Conservation (phyloP, 2,797 vertebrate genomes). For the Craterocephalus amniculus region DNA sequence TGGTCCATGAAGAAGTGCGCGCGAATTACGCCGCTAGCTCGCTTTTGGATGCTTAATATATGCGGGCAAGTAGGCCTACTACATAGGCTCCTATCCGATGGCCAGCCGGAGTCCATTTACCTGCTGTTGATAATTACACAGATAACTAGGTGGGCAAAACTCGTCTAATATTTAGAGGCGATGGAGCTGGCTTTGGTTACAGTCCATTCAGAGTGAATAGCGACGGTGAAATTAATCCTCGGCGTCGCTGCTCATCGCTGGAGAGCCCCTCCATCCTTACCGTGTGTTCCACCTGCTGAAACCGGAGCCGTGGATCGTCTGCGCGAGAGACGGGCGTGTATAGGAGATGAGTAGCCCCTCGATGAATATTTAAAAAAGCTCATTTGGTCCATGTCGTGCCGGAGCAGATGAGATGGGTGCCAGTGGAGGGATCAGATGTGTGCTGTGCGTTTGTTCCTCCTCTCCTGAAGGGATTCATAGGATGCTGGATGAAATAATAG, state of each 20-base stretch:
- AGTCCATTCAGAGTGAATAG: conserved; percentile 73
- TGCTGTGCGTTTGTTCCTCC: conserved; percentile 26
- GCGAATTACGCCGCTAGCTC: conserved; percentile 17
- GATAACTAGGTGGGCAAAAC: conserved; percentile 65
- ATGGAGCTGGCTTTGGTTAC: conserved; percentile 77
- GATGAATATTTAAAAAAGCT: conserved; percentile 85
- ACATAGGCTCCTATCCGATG: conserved; percentile 71
- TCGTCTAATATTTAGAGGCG: conserved; percentile 81
- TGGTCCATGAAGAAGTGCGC: conserved; percentile 6
- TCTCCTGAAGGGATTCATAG: conserved; percentile 54
- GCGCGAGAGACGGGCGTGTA: conserved; percentile 58
- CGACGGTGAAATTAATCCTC: conserved; percentile 81
- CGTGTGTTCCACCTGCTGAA: conserved; percentile 82
- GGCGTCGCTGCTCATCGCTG: conserved; percentile 54
- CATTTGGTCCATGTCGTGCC: conserved; percentile 65
- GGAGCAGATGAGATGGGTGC: conserved; percentile 71
- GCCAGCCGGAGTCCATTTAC: conserved; percentile 77
- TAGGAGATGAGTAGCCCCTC: conserved; percentile 61
- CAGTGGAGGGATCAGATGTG: conserved; percentile 72
- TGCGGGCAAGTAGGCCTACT: conserved; percentile 56
- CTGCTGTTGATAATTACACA: conserved; percentile 85
- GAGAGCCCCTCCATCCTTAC: conserved; percentile 46
- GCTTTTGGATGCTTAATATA: conserved; percentile 70
- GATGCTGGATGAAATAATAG: conserved; percentile 62
- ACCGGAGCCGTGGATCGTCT: conserved; percentile 73